Percentiles rank a stretch among this genome's conserved stretches.
Evolutionary conservation across 2,797 vertebrate genomes (phyloP).

Genomic region (Clarias pachynema): DNA sequence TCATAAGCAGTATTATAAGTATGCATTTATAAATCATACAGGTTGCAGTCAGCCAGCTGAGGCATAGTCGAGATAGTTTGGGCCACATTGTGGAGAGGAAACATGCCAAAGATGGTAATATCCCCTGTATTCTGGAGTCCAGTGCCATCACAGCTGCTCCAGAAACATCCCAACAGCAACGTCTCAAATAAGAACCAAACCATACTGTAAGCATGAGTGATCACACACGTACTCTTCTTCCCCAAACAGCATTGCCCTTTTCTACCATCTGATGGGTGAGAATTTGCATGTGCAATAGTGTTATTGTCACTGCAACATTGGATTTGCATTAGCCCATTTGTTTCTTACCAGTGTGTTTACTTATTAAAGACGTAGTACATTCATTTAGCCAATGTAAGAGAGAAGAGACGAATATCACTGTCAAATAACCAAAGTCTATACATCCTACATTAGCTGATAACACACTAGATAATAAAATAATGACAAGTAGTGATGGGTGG

Average conservation of each 20-base stretch:
- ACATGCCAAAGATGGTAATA: conserved; percentile 78
- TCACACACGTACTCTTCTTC: neutral
- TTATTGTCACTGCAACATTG: conserved; percentile 40
- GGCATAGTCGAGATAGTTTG: conserved; percentile 50
- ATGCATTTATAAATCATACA: conserved; percentile 62
- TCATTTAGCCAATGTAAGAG: conserved; percentile 44
- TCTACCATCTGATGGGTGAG: conserved; percentile 23
- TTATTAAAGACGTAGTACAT: conserved; percentile 50
- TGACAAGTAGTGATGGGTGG: neutral
- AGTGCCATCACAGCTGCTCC: conserved; percentile 52
- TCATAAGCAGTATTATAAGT: neutral
- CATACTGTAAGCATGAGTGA: conserved; percentile 44
- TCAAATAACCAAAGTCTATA: neutral
- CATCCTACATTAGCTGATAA: neutral
- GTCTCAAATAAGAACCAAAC: neutral
- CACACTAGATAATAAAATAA: neutral
- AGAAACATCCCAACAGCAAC: conserved; percentile 53
- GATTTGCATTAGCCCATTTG: conserved; percentile 68
- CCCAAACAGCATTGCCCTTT: neutral
- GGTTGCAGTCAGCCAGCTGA: conserved; percentile 64
- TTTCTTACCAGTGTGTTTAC: conserved; percentile 54
- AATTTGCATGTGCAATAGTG: conserved; percentile 63
- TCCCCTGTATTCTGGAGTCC: conserved; percentile 74
- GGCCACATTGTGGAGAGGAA: conserved; percentile 72
- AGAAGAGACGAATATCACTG: neutral